These are phyloP conservation scores for Plestiodon gilberti DNA, from an alignment of 2,113 vertebrate species.

Conservation along the genomic window DNA sequence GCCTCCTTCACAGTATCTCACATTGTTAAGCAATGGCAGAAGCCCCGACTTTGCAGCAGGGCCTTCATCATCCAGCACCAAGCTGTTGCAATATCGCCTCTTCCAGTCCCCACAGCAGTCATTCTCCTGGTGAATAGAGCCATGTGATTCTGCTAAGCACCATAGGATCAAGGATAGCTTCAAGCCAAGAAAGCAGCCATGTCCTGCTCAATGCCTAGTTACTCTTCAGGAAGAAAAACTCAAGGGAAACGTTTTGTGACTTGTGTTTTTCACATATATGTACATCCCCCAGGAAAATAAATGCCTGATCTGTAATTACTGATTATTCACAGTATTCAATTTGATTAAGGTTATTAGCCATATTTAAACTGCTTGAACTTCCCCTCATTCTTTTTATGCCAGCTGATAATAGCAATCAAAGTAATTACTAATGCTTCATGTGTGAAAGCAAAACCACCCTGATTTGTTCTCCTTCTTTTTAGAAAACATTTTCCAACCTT, in stretches of 20 bases:
- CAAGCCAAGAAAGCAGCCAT: not conserved
- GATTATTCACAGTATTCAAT: not conserved
- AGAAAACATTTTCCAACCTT: conserved; percentile 75
- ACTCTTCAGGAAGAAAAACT: not conserved
- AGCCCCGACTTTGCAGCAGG: not conserved
- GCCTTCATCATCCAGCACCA: not conserved
- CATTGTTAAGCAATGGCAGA: not conserved
- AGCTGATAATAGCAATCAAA: not conserved
- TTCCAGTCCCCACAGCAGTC: not conserved
- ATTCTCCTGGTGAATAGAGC: not conserved
- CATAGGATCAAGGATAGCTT: not conserved
- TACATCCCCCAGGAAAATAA: not conserved
- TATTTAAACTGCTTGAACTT: not conserved
- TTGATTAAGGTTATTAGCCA: conserved; percentile 1
- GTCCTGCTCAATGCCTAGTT: not conserved
- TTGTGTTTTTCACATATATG: not conserved
- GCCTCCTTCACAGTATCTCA: not conserved
- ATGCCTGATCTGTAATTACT: not conserved
- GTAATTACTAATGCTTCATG: not conserved
- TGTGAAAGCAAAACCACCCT: not conserved
- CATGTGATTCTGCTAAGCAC: not conserved
- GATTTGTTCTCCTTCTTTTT: conserved; percentile 54
- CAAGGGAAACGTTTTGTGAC: not conserved
- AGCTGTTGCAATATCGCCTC: too few relatives aligned
- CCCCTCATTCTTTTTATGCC: not conserved